Evolutionary conservation across 2,113 vertebrate species (phyloP).

Genomic region (Saimiri boliviensis): DNA sequence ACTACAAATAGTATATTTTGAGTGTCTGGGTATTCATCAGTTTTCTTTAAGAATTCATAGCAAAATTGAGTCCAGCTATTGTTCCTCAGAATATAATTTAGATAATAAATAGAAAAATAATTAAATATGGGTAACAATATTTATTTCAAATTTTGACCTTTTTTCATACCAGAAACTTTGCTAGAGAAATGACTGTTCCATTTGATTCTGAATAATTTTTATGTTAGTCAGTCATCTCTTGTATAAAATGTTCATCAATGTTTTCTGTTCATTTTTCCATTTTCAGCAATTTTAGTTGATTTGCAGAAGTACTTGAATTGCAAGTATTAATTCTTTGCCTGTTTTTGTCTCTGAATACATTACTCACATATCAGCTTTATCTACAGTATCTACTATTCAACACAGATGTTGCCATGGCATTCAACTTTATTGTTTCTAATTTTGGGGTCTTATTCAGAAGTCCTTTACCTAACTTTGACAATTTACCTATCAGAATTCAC

Average conservation of each 20-base stretch:
- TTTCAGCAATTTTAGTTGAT: neutral
- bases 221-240: neutral
- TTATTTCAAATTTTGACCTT: neutral
- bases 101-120: neutral
- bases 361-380: neutral
- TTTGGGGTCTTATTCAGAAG: neutral
- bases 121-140: neutral
- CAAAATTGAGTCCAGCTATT: neutral
- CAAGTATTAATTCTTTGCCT: neutral
- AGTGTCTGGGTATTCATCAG: neutral
- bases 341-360: neutral
- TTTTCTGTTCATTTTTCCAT: neutral
- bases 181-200: neutral
- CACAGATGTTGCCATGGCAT: neutral
- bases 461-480: neutral
- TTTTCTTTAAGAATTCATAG: neutral
- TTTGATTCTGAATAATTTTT: neutral
- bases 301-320: neutral
- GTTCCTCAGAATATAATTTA: neutral
- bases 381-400: neutral
- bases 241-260: neutral
- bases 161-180: neutral
- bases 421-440: neutral
- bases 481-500: neutral
- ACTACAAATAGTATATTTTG: neutral